phyloP scores from a whole-genome alignment of 2,888 invertebrate genomes.

The Cephus pulcher region DNA sequence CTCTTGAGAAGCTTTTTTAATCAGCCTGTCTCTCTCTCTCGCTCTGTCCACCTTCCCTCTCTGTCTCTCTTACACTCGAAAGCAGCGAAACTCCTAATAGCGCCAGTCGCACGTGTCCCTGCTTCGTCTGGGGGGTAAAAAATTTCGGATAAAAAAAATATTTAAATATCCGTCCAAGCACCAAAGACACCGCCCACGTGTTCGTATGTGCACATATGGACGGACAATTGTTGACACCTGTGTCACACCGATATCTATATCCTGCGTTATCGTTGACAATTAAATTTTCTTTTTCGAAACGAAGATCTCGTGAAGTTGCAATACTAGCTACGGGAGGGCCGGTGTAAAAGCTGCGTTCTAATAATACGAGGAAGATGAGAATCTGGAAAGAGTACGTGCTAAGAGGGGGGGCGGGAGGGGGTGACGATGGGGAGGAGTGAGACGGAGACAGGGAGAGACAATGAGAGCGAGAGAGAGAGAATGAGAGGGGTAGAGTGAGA shows the following conservation, averaged over 20 bases:
- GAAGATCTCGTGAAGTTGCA: background rate
- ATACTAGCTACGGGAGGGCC: background rate
- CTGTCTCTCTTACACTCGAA: no score
- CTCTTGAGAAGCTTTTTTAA: background rate
- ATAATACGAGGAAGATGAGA: slow-evolving; percentile 41
- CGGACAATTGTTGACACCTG: background rate
- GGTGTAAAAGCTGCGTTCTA: slow-evolving; percentile 42
- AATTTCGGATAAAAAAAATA: background rate
- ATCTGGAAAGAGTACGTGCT: slow-evolving; percentile 17
- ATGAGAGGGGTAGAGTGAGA: slow-evolving; percentile 15
- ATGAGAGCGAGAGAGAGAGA: slow-evolving; percentile 18
- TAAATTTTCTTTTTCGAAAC: background rate
- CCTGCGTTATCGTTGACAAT: background rate
- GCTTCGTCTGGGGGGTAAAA: background rate
- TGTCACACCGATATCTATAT: background rate
- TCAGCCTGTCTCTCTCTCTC: background rate
- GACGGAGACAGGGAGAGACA: slow-evolving; percentile 10
- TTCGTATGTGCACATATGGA: background rate
- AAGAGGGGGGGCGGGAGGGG: background rate
- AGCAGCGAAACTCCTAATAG: background rate
- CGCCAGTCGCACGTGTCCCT: background rate
- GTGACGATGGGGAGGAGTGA: slow-evolving; percentile 5
- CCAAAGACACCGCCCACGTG: background rate
- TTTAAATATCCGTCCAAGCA: background rate
- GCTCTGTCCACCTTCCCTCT: background rate